Conservation (phyloP, 2,113 vertebrate genomes). For the Anoura caudifer region DNA sequence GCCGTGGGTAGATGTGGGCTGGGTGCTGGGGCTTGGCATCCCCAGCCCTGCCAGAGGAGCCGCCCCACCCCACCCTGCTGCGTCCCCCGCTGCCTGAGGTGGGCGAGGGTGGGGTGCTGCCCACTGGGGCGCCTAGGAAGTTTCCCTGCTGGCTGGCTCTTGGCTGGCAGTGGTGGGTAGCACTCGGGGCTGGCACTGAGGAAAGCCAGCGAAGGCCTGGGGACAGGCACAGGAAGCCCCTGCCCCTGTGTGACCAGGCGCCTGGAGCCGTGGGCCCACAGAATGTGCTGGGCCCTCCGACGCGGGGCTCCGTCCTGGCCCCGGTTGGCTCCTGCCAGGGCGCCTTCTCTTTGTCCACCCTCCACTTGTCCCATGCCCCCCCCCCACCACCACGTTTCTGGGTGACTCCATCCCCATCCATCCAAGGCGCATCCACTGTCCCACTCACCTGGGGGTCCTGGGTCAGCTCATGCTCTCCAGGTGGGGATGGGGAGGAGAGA, state of each 20-base stretch:
- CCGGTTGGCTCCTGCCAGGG: background rate
- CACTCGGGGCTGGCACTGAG: background rate
- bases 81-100: background rate
- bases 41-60: background rate
- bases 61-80: fast-evolving
- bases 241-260: too few species aligned
- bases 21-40: background rate
- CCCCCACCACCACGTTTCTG: background rate
- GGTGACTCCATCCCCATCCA: fast-evolving
- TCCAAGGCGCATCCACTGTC: too few species aligned
- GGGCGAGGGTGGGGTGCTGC: background rate
- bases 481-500: background rate
- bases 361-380: fast-evolving
- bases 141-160: background rate
- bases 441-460: background rate
- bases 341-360: fast-evolving
- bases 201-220: background rate
- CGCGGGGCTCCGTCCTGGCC: background rate
- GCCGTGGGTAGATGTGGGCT: background rate
- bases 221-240: background rate
- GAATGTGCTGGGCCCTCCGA: fast-evolving
- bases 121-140: background rate
- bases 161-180: background rate
- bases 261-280: background rate
- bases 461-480: background rate